These are phyloP conservation scores for Ylistrum balloti DNA, from an alignment of 1,140 invertebrate species.

Conservation along the genomic window DNA sequence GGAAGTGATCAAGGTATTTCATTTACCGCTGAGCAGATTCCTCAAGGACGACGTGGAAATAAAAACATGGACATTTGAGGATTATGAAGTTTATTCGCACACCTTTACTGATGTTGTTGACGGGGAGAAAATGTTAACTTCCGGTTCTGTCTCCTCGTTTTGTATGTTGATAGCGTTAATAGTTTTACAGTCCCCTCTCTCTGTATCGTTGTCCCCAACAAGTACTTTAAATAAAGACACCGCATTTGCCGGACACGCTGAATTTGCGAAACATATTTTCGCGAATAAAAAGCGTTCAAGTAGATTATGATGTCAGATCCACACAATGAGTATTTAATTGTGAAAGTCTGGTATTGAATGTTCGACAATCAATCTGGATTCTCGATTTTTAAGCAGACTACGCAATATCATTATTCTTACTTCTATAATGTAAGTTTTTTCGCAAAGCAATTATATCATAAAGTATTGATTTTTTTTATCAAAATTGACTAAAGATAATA, in stretches of 20 bases:
- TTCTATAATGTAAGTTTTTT: too few species aligned
- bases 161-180: constrained; percentile 58
- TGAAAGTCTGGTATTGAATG: too few species aligned
- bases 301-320: background rate
- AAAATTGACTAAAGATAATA: too few species aligned
- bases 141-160: constrained; percentile 61
- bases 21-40: constrained; percentile 65
- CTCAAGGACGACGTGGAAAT: constrained; percentile 49
- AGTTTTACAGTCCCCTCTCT: constrained; percentile 14
- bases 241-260: background rate
- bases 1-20: constrained; percentile 66
- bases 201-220: background rate
- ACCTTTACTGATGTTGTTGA: constrained; percentile 55
- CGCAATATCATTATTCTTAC: too few species aligned
- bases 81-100: background rate
- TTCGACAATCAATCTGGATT: too few species aligned
- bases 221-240: background rate
- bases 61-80: background rate
- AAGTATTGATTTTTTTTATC: too few species aligned
- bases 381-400: too few species aligned
- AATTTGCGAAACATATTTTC: background rate
- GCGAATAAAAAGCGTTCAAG: background rate
- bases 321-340: too few species aligned
- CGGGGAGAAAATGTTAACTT: constrained; percentile 50
- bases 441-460: too few species aligned